Conservation (phyloP, 2,797 vertebrate genomes). For the Echeneis naucrates region DNA sequence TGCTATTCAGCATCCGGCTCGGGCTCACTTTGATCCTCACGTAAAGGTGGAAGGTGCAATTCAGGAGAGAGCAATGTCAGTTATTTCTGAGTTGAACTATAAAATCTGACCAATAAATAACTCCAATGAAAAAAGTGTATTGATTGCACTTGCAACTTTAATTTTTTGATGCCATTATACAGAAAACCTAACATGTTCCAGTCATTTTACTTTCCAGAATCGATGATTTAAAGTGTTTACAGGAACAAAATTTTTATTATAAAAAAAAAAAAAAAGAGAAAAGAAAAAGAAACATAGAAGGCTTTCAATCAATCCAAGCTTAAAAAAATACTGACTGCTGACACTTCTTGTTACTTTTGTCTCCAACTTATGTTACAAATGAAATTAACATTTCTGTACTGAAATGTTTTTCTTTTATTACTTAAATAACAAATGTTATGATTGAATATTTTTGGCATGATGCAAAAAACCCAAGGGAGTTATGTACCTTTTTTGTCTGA, state of each 20-base stretch:
- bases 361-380: background rate
- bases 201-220: conserved; percentile 14
- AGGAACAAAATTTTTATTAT: background rate
- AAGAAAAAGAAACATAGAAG: background rate
- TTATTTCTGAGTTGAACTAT: background rate
- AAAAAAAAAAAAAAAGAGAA: conserved; percentile 4
- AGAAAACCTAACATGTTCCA: background rate
- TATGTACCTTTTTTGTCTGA: background rate
- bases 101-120: background rate
- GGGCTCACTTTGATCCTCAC: background rate
- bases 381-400: background rate
- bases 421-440: too few relatives aligned
- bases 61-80: background rate
- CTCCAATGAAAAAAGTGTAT: background rate
- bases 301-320: background rate
- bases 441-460: background rate
- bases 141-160: conserved; percentile 16
- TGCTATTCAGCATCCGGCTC: background rate
- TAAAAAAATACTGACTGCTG: background rate
- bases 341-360: background rate
- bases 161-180: conserved; percentile 1
- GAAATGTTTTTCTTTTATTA: too few relatives aligned
- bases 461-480: background rate
- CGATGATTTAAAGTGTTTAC: background rate
- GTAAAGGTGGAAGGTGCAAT: background rate